Conservation (phyloP, 2,888 invertebrate genomes). For the Apoderus coryli region DNA sequence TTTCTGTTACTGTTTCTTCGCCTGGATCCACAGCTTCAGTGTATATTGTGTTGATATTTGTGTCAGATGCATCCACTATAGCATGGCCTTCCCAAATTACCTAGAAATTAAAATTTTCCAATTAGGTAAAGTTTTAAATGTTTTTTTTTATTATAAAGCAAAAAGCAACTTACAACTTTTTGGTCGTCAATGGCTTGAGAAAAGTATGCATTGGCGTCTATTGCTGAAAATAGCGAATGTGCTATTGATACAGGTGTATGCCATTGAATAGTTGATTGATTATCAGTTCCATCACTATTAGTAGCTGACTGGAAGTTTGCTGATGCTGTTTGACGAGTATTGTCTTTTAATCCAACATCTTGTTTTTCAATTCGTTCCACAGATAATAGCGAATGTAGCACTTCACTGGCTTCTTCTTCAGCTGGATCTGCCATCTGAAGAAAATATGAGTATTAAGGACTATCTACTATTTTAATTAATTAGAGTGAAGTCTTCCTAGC, state of each 20-base stretch:
- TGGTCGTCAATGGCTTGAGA: constrained; percentile 31
- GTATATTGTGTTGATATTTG: constrained; percentile 28
- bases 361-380: constrained; percentile 49
- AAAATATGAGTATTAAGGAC: too few relatives aligned
- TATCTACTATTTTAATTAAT: constrained; percentile 1
- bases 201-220: constrained; percentile 30
- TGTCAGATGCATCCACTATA: constrained; percentile 39
- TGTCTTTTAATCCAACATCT: constrained; percentile 25
- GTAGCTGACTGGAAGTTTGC: constrained; percentile 25
- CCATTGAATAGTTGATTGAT: constrained; percentile 41
- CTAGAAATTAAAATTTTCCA: constrained; percentile 27
- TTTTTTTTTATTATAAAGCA: constrained; percentile 15
- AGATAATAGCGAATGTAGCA: constrained; percentile 48
- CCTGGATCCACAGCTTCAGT: constrained; percentile 19
- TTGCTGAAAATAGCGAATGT: constrained; percentile 31
- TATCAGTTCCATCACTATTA: constrained; percentile 23
- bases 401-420: constrained; percentile 58
- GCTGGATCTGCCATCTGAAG: constrained; percentile 50
- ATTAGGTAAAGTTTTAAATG: constrained; percentile 5
- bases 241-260: constrained; percentile 41
- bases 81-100: constrained; percentile 52
- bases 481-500: background rate
- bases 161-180: constrained; percentile 32
- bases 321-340: constrained; percentile 24
- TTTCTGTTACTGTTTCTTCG: constrained; percentile 18